Evolutionary conservation across 1,140 invertebrate species (phyloP), one percentile per base, ranked within the genome.

Genomic region (Drosophila triauraria): DNA sequence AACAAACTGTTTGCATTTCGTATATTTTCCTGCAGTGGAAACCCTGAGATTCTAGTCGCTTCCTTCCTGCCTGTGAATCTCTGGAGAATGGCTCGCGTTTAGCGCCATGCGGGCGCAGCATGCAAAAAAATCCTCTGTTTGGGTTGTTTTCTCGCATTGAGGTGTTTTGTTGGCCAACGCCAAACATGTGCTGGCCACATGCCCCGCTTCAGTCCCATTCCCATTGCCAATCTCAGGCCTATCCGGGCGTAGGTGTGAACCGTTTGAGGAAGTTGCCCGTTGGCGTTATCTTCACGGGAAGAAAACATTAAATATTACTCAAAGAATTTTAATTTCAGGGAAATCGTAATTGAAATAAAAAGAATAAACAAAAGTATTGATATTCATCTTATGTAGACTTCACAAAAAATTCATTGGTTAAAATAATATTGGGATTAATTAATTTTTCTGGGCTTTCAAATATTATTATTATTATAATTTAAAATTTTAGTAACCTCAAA

Each of bases 31-130:
- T 13, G 1, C 10, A 27, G 7, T 64, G 20, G 1, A 23, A 57
- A 30, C 12, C 23, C 15, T 6, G 25, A 27, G 0, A 38, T 27
- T 27, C 12, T 27, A 0, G 20, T 40, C 9, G n/a, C n/a, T 25
- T 23, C 32, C 20, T 15, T 25, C 1, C 8, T 42, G n/a, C 3
- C 46, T 38, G 25, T 54, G 35, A 60, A 68, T 57, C 40, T 54
- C 9, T 44, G 13, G 20, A 50, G 60, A 75, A 75, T 85, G 65
- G 54, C 44, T 64, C 32, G 63, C n/a, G 70, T 75, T 78, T 84
- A 88, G 84, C 77, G 84, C 84, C 84, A 90, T 88, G 71, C 80
- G 83, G 83, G 48, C 64, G 40, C 83, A 88, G 83, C 80, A 87
- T 87, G 83, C 75, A 67, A 72, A 82, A 65, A 9, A 4, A 43